Evolutionary conservation across 2,888 invertebrate genomes (phyloP).

Genomic region (Pemphredon lugubris): DNA sequence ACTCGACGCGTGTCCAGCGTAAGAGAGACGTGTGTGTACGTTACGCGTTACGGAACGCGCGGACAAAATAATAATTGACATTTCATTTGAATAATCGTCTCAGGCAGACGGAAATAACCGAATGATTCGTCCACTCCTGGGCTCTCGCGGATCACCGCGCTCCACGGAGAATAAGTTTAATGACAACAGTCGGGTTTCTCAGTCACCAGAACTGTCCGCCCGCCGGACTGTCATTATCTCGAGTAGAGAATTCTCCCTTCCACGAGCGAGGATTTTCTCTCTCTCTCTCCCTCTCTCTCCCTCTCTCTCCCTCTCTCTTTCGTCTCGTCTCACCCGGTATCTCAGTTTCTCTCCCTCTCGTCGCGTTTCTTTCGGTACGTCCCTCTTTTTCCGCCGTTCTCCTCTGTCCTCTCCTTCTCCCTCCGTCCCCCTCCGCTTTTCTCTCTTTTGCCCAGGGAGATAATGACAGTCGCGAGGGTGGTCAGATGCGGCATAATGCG

Average conservation of each 20-base stretch:
- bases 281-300: not conserved
- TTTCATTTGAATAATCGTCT: conserved; percentile 35
- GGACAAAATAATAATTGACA: conserved; percentile 3
- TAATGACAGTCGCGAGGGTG: conserved; percentile 74
- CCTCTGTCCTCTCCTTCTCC: not conserved
- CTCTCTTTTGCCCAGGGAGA: conserved; percentile 33
- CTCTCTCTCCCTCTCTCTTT: not conserved
- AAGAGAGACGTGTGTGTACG: too few species aligned
- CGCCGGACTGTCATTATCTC: conserved; percentile 58
- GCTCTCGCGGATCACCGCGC: conserved; percentile 20
- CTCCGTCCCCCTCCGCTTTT: conserved; percentile 1
- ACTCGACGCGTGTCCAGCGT: too few species aligned
- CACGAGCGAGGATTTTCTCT: conserved; percentile 32
- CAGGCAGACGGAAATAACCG: conserved; percentile 15
- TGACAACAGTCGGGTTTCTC: conserved; percentile 49
- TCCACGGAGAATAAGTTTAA: conserved; percentile 59
- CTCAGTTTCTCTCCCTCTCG: conserved; percentile 16
- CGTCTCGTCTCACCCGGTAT: too few species aligned
- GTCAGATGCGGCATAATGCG: conserved; percentile 58
- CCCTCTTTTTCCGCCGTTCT: not conserved
- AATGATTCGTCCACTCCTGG: conserved; percentile 34
- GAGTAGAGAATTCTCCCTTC: conserved; percentile 28
- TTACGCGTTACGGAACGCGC: not conserved
- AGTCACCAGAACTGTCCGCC: conserved; percentile 57
- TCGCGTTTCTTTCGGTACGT: too few species aligned